phyloP scores from a whole-genome alignment of 2,113 vertebrate genomes.

The Heterotis niloticus region DNA sequence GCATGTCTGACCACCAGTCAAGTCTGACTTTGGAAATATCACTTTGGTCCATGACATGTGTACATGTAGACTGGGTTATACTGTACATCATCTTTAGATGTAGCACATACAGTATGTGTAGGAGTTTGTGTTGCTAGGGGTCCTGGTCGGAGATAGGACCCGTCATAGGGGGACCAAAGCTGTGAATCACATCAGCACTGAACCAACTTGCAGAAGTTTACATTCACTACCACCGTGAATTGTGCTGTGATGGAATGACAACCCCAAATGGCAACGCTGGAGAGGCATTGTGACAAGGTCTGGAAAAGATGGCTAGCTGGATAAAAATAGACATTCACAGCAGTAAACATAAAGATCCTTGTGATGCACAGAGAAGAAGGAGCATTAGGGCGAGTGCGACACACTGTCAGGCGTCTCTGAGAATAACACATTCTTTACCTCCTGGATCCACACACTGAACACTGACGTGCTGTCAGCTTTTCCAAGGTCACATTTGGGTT shows the following conservation, averaged over 20 bases:
- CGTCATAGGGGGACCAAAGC: no score
- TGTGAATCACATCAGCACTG: no score
- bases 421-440: background rate
- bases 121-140: background rate
- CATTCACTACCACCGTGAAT: no score
- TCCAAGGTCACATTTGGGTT: background rate
- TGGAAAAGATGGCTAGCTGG: background rate
- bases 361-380: background rate
- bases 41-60: background rate
- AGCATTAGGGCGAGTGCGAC: background rate
- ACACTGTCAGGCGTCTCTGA: no score
- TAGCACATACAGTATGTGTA: background rate
- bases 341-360: background rate
- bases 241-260: background rate
- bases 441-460: background rate
- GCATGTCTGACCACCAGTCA: background rate
- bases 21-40: background rate
- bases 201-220: no score
- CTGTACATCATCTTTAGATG: background rate
- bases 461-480: background rate
- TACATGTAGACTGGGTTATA: background rate
- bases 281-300: background rate
- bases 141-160: background rate
- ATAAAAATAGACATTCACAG: conserved; percentile 10
- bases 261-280: background rate